Evolutionary conservation across 2,888 invertebrate species (phyloP).

Genomic region (Archips xylosteana): DNA sequence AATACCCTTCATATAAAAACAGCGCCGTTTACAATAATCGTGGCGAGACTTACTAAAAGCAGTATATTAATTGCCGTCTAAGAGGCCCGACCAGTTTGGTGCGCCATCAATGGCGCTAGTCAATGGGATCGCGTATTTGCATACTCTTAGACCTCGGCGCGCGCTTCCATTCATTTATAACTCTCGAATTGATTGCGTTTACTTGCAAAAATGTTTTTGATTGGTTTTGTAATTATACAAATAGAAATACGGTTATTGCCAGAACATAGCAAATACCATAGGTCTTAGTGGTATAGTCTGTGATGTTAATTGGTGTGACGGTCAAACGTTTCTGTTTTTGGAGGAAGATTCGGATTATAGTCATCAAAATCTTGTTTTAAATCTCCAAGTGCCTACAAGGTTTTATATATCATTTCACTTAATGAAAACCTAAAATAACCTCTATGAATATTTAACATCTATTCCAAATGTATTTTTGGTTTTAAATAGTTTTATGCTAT

Average conservation of each 20-base stretch:
- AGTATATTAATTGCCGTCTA: slow-evolving; percentile 32
- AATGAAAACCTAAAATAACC: background rate
- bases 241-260: background rate
- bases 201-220: slow-evolving; percentile 15
- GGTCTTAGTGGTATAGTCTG: too few relatives aligned
- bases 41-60: slow-evolving; percentile 26
- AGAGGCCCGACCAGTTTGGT: slow-evolving; percentile 30
- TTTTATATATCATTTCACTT: too few relatives aligned
- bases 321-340: background rate
- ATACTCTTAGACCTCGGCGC: slow-evolving; percentile 12
- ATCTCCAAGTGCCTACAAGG: too few relatives aligned
- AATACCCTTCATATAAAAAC: background rate
- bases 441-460: too few relatives aligned
- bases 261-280: too few relatives aligned
- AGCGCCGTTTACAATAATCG: slow-evolving; percentile 1
- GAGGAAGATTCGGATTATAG: too few relatives aligned
- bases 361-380: too few relatives aligned
- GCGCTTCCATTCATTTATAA: slow-evolving; percentile 32
- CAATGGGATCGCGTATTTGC: slow-evolving; percentile 34
- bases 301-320: background rate
- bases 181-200: slow-evolving; percentile 7
- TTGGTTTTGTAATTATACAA: slow-evolving; percentile 4
- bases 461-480: background rate
- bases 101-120: slow-evolving; percentile 33
- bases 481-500: slow-evolving; percentile 4